Conservation (phyloP, 2,888 invertebrate species). For the Scaptomyza caliginosa region DNA sequence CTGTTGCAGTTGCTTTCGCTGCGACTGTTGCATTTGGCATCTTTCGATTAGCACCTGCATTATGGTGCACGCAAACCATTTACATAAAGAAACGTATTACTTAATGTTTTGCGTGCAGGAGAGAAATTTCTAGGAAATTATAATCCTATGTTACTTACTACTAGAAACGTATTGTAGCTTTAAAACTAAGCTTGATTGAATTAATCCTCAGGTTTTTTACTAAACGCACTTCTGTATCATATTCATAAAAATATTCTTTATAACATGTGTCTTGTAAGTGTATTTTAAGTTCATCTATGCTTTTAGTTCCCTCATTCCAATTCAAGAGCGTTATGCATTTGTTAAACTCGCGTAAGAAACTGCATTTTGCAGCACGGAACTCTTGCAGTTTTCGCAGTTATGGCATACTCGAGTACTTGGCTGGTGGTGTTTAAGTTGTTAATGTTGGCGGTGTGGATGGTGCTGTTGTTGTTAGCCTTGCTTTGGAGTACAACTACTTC, state of each 20-base stretch:
- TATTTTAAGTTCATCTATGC: neutral
- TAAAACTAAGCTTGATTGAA: too few species aligned
- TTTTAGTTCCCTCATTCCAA: neutral
- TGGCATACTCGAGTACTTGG: slow-evolving; percentile 27
- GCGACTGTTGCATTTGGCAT: slow-evolving; percentile 22
- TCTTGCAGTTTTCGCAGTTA: slow-evolving; percentile 22
- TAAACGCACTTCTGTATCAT: too few species aligned
- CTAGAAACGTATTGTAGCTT: too few species aligned
- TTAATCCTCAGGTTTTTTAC: too few species aligned
- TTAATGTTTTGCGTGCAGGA: slow-evolving; percentile 56
- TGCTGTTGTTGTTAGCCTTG: slow-evolving; percentile 23
- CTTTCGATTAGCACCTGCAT: slow-evolving; percentile 72
- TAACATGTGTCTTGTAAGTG: neutral
- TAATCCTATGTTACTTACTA: too few species aligned
- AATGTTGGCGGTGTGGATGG: slow-evolving; percentile 1
- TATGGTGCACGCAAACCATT: slow-evolving; percentile 41
- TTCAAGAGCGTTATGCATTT: slow-evolving; percentile 60
- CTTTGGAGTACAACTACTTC: slow-evolving; percentile 45
- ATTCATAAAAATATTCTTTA: neutral
- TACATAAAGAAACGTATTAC: slow-evolving; percentile 62
- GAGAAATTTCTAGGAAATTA: slow-evolving; percentile 19
- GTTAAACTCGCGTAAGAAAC: slow-evolving; percentile 54
- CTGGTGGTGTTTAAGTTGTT: slow-evolving; percentile 26
- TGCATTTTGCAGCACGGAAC: slow-evolving; percentile 41
- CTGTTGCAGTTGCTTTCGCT: neutral